These are phyloP conservation scores for Luffia ferchaultella DNA, from an alignment of 2,888 invertebrate genomes.

Conservation along the genomic window DNA sequence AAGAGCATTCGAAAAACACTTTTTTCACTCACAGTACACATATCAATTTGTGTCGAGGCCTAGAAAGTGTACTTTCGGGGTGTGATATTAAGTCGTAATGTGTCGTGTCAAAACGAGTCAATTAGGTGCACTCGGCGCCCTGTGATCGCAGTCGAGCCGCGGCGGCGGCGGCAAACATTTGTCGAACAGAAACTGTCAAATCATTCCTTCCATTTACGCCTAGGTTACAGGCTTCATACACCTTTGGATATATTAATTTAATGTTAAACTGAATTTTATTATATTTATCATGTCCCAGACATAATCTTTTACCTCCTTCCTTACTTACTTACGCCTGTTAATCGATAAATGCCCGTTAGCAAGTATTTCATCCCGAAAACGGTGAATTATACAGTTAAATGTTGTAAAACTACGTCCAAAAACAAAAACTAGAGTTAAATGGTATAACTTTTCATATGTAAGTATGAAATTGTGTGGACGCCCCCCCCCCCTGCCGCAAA, in stretches of 20 bases:
- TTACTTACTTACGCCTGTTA: too few relatives aligned
- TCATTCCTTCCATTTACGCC: conserved; percentile 57
- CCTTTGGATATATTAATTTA: conserved; percentile 26
- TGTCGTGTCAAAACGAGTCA: conserved; percentile 47
- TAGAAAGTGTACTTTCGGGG: conserved; percentile 21
- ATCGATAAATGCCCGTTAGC: too few relatives aligned
- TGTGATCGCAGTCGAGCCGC: background rate
- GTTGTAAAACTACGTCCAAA: too few relatives aligned
- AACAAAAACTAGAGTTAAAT: too few relatives aligned
- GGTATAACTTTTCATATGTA: too few relatives aligned
- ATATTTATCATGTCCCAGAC: too few relatives aligned
- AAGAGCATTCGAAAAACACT: background rate
- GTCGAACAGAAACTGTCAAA: conserved; percentile 47
- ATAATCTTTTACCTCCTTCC: too few relatives aligned
- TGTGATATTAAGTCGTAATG: conserved; percentile 48
- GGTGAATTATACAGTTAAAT: too few relatives aligned
- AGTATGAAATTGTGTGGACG: too few relatives aligned
- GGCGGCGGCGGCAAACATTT: conserved; percentile 36
- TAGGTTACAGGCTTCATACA: conserved; percentile 27
- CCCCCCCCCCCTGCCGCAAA: too few relatives aligned
- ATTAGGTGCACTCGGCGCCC: conserved; percentile 26
- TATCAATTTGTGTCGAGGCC: background rate
- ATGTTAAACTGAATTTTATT: too few relatives aligned
- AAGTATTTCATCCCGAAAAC: too few relatives aligned
- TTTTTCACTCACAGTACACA: background rate